These are phyloP conservation scores for Drosophila meridionalis DNA, from an alignment of 2,888 invertebrate species.

Conservation along the genomic window DNA sequence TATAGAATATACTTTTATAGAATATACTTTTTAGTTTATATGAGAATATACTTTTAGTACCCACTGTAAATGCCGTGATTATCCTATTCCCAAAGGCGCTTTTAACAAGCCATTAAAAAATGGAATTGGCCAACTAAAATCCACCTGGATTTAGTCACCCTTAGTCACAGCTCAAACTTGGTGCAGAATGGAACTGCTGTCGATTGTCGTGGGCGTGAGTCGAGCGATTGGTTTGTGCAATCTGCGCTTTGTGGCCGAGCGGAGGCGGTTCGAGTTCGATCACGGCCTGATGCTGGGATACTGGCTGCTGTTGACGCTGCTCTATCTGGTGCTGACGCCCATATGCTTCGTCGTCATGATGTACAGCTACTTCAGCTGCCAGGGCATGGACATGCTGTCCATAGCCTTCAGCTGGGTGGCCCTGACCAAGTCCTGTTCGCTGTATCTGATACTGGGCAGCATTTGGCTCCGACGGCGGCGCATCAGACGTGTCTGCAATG, in stretches of 20 bases:
- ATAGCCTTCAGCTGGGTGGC: conserved; percentile 42
- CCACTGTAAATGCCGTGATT: neutral
- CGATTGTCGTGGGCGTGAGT: conserved; percentile 24
- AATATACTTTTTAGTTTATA: too few species aligned
- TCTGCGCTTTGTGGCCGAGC: conserved; percentile 40
- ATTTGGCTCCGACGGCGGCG: conserved; percentile 40
- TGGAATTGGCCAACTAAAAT: too few species aligned
- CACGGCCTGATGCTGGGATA: conserved; percentile 47
- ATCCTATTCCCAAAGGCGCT: conserved; percentile 4
- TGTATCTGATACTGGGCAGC: conserved; percentile 25
- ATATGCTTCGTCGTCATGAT: conserved; percentile 20
- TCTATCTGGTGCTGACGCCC: conserved; percentile 42
- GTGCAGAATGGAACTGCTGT: conserved; percentile 25
- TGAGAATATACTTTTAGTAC: too few species aligned
- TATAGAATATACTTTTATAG: too few species aligned
- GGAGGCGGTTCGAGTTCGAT: conserved; percentile 21
- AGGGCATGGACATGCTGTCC: conserved; percentile 42
- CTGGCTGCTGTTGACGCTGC: conserved; percentile 31
- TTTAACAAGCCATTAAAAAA: conserved; percentile 1
- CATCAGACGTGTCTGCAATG: conserved; percentile 29
- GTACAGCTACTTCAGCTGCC: conserved; percentile 30
- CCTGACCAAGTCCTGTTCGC: conserved; percentile 21
- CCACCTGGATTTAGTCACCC: neutral
- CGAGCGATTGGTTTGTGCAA: conserved; percentile 58
- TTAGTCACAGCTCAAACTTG: neutral